Evolutionary conservation across 1,140 invertebrate genomes (phyloP).

Genomic region (Meloidogyne hapla): DNA sequence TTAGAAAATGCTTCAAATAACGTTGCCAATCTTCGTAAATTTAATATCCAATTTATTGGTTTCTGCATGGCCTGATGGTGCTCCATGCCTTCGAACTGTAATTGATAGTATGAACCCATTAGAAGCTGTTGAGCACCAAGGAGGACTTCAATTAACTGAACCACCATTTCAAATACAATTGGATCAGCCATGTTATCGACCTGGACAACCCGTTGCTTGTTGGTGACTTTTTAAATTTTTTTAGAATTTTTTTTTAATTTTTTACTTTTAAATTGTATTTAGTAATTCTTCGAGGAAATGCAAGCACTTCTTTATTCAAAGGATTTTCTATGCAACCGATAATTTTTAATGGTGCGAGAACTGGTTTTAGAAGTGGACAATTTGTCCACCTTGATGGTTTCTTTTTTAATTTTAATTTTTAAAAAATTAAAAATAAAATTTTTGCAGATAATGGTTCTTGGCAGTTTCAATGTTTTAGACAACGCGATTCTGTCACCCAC

Average conservation of each 20-base stretch:
- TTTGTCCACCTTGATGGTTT: slow-evolving; percentile 53
- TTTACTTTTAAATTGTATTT: slow-evolving; percentile 27
- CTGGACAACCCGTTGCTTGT: slow-evolving; percentile 57
- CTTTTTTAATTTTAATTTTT: neutral
- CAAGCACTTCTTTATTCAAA: slow-evolving; percentile 54
- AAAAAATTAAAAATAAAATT: neutral
- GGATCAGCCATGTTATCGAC: slow-evolving; percentile 58
- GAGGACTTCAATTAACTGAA: slow-evolving; percentile 51
- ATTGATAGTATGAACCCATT: slow-evolving; percentile 61
- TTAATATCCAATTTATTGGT: neutral
- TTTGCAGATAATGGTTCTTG: slow-evolving; percentile 57
- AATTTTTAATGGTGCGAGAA: slow-evolving; percentile 50
- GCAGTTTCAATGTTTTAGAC: slow-evolving; percentile 58
- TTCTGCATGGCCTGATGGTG: slow-evolving; percentile 56
- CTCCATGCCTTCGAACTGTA: slow-evolving; percentile 58
- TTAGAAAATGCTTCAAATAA: neutral
- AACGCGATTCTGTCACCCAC: slow-evolving; percentile 58
- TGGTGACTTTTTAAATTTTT: slow-evolving; percentile 31
- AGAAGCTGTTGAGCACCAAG: slow-evolving; percentile 63
- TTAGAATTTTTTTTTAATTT: slow-evolving; percentile 16
- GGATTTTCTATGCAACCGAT: slow-evolving; percentile 62
- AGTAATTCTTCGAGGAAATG: slow-evolving; percentile 53
- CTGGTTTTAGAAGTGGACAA: slow-evolving; percentile 57
- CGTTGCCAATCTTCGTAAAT: neutral
- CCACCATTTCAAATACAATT: slow-evolving; percentile 59